Percentiles rank a stretch among this genome's conserved stretches.
These are phyloP conservation scores for Corbicula japonica DNA, from an alignment of 2,888 invertebrate species.

Conservation along the genomic window DNA sequence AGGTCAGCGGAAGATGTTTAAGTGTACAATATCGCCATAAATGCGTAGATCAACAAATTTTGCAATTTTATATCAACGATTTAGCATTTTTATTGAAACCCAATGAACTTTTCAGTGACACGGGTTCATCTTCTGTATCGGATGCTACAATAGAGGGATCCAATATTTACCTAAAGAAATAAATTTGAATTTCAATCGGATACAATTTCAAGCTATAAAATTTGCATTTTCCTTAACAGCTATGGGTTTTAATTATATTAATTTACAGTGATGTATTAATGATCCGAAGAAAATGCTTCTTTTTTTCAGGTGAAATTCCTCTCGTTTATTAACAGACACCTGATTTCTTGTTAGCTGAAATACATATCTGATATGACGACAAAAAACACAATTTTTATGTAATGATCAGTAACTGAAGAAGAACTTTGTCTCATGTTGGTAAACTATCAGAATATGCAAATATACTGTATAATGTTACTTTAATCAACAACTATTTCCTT, in stretches of 20 bases:
- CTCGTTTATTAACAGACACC: too few species aligned
- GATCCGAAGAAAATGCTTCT: too few species aligned
- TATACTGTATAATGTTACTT: too few species aligned
- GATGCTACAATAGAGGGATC: slow-evolving; percentile 23
- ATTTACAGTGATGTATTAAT: too few species aligned
- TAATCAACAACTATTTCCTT: too few species aligned
- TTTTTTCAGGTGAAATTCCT: too few species aligned
- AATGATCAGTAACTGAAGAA: too few species aligned
- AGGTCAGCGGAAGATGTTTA: slow-evolving; percentile 37
- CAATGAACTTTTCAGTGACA: slow-evolving; percentile 40
- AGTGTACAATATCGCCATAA: slow-evolving; percentile 44
- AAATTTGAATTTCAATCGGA: slow-evolving; percentile 40
- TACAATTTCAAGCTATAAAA: slow-evolving; percentile 34
- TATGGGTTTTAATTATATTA: slow-evolving; percentile 1
- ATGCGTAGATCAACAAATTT: slow-evolving; percentile 48
- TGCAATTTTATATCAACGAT: slow-evolving; percentile 45
- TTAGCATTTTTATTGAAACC: slow-evolving; percentile 42
- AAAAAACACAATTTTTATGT: too few species aligned
- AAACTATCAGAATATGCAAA: too few species aligned
- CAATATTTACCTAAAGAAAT: slow-evolving; percentile 36
- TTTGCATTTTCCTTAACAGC: slow-evolving; percentile 28
- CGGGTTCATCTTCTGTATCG: slow-evolving; percentile 25
- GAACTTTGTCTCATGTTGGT: too few species aligned
- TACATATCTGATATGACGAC: too few species aligned
- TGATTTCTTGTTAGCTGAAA: too few species aligned